A percentile compares a stretch with the other conserved stretches of the same genome.
Conservation (phyloP, 2,113 vertebrate genomes). For the Heliornis fulica region DNA sequence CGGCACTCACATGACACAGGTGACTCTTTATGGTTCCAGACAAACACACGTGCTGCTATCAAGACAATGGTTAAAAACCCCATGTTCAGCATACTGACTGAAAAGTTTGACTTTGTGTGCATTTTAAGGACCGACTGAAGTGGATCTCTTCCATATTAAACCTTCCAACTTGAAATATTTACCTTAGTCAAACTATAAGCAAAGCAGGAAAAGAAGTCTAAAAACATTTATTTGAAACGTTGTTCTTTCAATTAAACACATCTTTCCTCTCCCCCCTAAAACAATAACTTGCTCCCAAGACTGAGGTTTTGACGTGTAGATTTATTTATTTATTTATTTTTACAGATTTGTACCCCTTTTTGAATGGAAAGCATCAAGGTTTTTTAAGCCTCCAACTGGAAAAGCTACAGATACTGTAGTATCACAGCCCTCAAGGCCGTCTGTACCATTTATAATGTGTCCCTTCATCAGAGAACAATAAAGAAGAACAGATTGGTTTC, state of each 20-base stretch:
- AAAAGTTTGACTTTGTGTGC: neutral
- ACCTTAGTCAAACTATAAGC: neutral
- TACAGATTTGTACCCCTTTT: neutral
- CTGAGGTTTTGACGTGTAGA: neutral
- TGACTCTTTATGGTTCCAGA: neutral
- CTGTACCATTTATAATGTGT: conserved; percentile 25
- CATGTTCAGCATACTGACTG: neutral
- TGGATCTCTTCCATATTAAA: neutral
- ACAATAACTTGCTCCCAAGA: neutral
- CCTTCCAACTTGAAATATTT: neutral
- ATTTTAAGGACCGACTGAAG: neutral
- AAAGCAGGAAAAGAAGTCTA: neutral
- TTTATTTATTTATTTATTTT: neutral
- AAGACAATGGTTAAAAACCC: neutral
- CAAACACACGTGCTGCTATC: neutral
- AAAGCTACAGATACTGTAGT: conserved; percentile 3
- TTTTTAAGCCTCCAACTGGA: neutral
- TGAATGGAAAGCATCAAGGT: neutral
- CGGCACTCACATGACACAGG: neutral
- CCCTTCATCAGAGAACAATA: conserved; percentile 41
- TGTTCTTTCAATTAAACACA: neutral
- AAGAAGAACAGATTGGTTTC: conserved; percentile 66
- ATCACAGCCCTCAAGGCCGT: neutral
- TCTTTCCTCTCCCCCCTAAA: neutral
- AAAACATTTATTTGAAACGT: neutral